Percentiles rank a stretch among this genome's conserved stretches.
Conservation (phyloP, 1,140 invertebrate species). For the Philopotamus ludificatus region DNA sequence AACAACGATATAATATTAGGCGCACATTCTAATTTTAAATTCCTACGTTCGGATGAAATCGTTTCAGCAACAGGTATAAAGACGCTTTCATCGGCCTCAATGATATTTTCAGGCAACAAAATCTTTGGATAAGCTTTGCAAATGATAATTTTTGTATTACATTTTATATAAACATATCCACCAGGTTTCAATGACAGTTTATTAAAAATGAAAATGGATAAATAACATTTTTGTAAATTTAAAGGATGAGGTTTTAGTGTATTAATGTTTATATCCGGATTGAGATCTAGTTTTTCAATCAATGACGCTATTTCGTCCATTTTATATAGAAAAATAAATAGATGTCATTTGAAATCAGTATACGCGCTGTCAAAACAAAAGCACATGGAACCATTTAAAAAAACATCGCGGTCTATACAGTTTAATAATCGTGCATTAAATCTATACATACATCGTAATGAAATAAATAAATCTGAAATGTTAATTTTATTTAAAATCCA, state of each 20-base stretch:
- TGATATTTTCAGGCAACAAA: constrained; percentile 20
- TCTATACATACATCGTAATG: too few relatives aligned
- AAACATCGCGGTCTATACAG: too few relatives aligned
- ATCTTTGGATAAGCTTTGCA: constrained; percentile 32
- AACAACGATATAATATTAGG: neutral
- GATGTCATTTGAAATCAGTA: too few relatives aligned
- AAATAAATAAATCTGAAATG: too few relatives aligned
- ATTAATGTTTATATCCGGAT: constrained; percentile 11
- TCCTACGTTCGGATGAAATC: neutral
- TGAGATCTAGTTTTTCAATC: constrained; percentile 24
- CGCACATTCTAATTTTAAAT: neutral
- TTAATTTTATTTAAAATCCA: too few relatives aligned
- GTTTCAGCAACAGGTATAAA: neutral
- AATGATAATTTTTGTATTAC: neutral
- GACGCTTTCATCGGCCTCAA: constrained; percentile 28
- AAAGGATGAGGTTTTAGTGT: constrained; percentile 17
- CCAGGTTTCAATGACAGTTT: constrained; percentile 18
- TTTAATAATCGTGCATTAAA: too few relatives aligned
- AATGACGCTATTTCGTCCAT: constrained; percentile 30
- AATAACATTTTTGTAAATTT: constrained; percentile 36
- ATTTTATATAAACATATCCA: constrained; percentile 6
- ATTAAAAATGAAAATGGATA: constrained; percentile 21
- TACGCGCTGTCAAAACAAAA: too few relatives aligned
- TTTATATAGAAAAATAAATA: too few relatives aligned
- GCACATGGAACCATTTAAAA: too few relatives aligned